Evolutionary conservation across 2,113 vertebrate genomes (phyloP).

Genomic region (Otocyon megalotis): DNA sequence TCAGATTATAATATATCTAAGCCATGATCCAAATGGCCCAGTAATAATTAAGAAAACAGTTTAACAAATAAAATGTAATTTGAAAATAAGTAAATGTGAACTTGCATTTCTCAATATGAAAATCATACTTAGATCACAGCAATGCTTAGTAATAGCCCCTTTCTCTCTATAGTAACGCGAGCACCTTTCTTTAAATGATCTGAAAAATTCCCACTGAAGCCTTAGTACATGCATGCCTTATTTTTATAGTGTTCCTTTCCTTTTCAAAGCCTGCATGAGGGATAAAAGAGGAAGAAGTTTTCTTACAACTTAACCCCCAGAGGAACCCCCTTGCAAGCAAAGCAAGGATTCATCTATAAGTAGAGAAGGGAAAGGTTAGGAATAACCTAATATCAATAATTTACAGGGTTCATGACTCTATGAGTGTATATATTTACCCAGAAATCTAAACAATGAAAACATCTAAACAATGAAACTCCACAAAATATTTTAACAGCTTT

Average conservation of each 20-base stretch:
- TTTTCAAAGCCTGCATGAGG: background rate
- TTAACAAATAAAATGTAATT: background rate
- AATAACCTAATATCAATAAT: background rate
- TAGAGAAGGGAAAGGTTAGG: background rate
- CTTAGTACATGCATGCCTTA: background rate
- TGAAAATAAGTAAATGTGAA: constrained; percentile 29
- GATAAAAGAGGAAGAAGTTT: background rate
- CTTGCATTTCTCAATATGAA: constrained; percentile 4
- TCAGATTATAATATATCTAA: background rate
- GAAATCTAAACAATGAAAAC: background rate
- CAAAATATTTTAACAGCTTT: background rate
- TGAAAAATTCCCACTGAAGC: background rate
- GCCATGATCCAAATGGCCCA: background rate
- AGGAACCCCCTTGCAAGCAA: background rate
- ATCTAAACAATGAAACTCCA: background rate
- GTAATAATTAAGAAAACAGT: background rate
- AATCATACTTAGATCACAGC: background rate
- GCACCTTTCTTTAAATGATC: background rate
- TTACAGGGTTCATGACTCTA: background rate
- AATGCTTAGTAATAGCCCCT: background rate
- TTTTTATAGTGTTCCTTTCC: background rate
- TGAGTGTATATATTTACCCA: background rate
- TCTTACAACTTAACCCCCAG: background rate
- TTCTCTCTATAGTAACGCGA: background rate
- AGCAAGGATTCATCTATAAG: background rate